Percentiles rank a stretch among this genome's conserved stretches.
phyloP scores from a whole-genome alignment of 2,888 invertebrate genomes.

The Volucella inflata region DNA sequence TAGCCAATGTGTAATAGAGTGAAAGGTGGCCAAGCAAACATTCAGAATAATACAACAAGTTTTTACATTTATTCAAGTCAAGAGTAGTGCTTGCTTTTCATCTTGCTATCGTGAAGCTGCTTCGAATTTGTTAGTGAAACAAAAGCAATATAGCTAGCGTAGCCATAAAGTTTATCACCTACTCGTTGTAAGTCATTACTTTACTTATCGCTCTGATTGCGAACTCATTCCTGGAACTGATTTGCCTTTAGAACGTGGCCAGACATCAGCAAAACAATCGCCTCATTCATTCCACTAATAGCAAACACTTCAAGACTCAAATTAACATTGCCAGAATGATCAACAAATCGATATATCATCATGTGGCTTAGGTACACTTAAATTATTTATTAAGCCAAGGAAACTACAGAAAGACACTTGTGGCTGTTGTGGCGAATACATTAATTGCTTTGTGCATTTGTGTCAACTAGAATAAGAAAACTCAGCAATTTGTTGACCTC shows the following conservation, averaged over 20 bases:
- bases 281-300: not conserved
- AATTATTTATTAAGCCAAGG: not conserved
- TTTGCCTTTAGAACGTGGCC: not conserved
- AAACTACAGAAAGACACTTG: constrained; percentile 45
- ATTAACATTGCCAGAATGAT: not conserved
- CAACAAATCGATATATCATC: constrained; percentile 48
- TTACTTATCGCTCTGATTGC: constrained; percentile 31
- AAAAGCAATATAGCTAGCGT: too few relatives aligned
- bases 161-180: not conserved
- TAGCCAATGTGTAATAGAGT: too few relatives aligned
- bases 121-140: too few relatives aligned
- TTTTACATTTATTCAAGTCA: too few relatives aligned
- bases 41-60: too few relatives aligned
- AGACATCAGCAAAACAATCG: not conserved
- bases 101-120: too few relatives aligned
- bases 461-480: constrained; percentile 47
- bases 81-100: too few relatives aligned
- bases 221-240: not conserved
- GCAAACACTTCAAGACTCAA: not conserved
- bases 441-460: constrained; percentile 44
- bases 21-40: too few relatives aligned
- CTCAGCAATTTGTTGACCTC: constrained; percentile 42
- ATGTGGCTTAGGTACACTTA: not conserved
- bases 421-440: constrained; percentile 19
- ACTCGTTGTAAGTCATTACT: constrained; percentile 12